Evolutionary conservation across 1,140 invertebrate genomes (phyloP).

Genomic region (Eueides isabella): DNA sequence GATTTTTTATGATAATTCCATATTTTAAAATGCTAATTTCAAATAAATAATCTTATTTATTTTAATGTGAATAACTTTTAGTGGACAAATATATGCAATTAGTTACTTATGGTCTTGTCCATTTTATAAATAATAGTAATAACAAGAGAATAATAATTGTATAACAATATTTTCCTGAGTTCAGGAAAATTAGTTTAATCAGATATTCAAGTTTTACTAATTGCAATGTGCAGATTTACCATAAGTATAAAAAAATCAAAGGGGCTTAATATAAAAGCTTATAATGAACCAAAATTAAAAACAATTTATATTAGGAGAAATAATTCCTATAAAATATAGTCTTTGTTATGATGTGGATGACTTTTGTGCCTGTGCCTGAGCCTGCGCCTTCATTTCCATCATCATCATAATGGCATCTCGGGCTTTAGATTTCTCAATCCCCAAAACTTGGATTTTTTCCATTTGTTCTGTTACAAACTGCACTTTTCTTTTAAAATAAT

Average conservation of each 20-base stretch:
- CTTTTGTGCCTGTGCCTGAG: conserved; percentile 65
- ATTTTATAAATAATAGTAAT: too few relatives aligned
- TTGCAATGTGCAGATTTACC: background rate
- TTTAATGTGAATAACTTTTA: too few relatives aligned
- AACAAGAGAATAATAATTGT: too few relatives aligned
- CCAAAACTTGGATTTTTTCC: conserved; percentile 94
- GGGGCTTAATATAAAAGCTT: conserved; percentile 23
- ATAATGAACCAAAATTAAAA: conserved; percentile 14
- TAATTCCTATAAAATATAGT: conserved; percentile 10
- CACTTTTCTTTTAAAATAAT: conserved; percentile 96
- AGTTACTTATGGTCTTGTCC: too few relatives aligned
- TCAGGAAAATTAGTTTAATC: too few relatives aligned
- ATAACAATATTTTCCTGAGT: too few relatives aligned
- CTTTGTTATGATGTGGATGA: conserved; percentile 65
- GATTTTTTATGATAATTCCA: background rate
- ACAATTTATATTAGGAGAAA: background rate
- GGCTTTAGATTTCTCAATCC: conserved; percentile 93
- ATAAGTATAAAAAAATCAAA: background rate
- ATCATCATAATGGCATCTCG: conserved; percentile 89
- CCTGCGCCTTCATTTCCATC: conserved; percentile 86
- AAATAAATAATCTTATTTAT: too few relatives aligned
- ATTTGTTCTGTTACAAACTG: conserved; percentile 96
- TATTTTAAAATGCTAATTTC: background rate
- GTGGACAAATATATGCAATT: too few relatives aligned
- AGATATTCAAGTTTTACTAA: too few relatives aligned